Evolutionary conservation across 1,140 invertebrate genomes (phyloP), one percentile per base, ranked within the genome.

Genomic region (Nomia melanderi): DNA sequence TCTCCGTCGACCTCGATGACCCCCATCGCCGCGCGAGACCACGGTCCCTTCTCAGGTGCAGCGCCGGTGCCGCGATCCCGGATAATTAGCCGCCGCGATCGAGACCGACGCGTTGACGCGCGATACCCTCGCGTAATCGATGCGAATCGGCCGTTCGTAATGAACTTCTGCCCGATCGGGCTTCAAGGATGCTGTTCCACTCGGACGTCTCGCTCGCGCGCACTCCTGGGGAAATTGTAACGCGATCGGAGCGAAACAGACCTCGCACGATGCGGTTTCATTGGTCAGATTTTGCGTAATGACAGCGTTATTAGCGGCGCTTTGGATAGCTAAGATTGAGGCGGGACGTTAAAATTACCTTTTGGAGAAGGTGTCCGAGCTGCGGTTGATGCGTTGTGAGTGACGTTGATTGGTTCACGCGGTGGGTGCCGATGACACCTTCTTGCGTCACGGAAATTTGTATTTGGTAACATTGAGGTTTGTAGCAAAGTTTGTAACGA

Each of bases 1-100:
- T 77, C 66, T 77, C 60, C 60, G 41, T 56, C 23, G 53, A 69
- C 63, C 54, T 65, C 57, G 44, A 27, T 50, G 77, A 79, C 72
- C 78, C 70, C 57, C 56, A 67, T 59, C 62, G 67, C 31, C 31
- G 39, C 54, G 50, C 66, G 62, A 59, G 66, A 54, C 41, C 36
- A 23, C 39, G 29, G 27, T 47, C 47, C 72, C 63, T 14, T 44
- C 33, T 59, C 73, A 33, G 63, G 64, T 47, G 65, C 74, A 67
- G 12, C 14, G 17, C 1, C 0, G 47, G n/a, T 50, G 9, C 50
- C 63, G 53, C 60, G 41, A 64, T 56, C 53, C n/a, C 2, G 27
- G 47, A 67, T 57, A 75, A 75, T 75, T 75, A 75, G 39, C 23
- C 25, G n/a, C n/a, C 50, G 29, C 66, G 76, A 60, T 78, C 39